phyloP scores from a whole-genome alignment of 2,888 invertebrate species.

The Noctua janthina region DNA sequence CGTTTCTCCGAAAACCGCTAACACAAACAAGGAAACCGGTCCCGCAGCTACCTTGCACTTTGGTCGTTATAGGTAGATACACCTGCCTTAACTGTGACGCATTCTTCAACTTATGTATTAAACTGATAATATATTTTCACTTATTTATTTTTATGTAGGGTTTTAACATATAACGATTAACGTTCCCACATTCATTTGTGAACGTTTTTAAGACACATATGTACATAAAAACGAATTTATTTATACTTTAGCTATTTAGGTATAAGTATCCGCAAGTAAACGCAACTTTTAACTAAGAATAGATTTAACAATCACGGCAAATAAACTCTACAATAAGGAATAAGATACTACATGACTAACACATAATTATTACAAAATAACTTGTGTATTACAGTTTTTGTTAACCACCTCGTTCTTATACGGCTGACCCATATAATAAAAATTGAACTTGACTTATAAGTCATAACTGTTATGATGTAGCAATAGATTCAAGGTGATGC shows the following conservation, averaged over 20 bases:
- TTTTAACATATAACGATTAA: neutral
- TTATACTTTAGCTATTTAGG: neutral
- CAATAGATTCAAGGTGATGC: constrained; percentile 53
- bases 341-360: neutral
- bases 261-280: neutral
- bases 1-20: constrained; percentile 24
- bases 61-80: constrained; percentile 5
- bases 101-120: neutral
- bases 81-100: too few species aligned
- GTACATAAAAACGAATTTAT: neutral
- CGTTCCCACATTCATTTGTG: neutral
- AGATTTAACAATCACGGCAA: neutral
- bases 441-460: constrained; percentile 53
- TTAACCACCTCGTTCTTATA: constrained; percentile 19
- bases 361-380: neutral
- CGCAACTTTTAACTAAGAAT: neutral
- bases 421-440: constrained; percentile 16
- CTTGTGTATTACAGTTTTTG: constrained; percentile 19
- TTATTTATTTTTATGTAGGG: too few species aligned
- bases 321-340: neutral
- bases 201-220: neutral
- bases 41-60: constrained; percentile 10
- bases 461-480: constrained; percentile 33
- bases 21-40: constrained; percentile 7
- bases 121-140: neutral